Conservation (phyloP, 2,113 vertebrate genomes). For the Sprattus sprattus region DNA sequence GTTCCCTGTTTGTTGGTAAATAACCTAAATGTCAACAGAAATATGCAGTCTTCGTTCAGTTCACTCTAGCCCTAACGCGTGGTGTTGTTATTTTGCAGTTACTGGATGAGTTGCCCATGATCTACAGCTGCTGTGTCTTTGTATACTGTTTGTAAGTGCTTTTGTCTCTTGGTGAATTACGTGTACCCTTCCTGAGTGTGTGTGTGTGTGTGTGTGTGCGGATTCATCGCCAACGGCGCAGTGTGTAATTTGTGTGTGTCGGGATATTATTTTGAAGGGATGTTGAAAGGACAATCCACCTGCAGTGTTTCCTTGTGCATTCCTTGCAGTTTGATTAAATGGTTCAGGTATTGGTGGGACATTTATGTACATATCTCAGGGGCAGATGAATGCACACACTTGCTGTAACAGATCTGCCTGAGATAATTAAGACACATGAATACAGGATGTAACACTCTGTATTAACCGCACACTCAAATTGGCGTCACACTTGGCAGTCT, state of each 20-base stretch:
- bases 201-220: neutral
- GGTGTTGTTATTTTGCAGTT: slow-evolving; percentile 72
- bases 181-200: neutral
- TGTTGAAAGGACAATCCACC: neutral
- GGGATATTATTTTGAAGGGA: neutral
- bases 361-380: neutral
- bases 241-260: neutral
- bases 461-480: no score
- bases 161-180: neutral
- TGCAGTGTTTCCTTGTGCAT: no score
- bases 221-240: no score
- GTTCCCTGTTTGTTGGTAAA: neutral
- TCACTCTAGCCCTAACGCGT: neutral
- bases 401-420: no score
- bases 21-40: neutral
- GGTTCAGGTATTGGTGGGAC: no score
- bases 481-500: no score
- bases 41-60: neutral
- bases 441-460: no score
- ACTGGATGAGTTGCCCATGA: slow-evolving; percentile 97
- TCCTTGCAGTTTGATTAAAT: no score
- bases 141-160: slow-evolving; percentile 97
- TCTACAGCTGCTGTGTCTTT: slow-evolving; percentile 96
- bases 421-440: no score
- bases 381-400: no score